phyloP scores from a whole-genome alignment of 2,797 vertebrate species.

The Micromesistius poutassou region DNA sequence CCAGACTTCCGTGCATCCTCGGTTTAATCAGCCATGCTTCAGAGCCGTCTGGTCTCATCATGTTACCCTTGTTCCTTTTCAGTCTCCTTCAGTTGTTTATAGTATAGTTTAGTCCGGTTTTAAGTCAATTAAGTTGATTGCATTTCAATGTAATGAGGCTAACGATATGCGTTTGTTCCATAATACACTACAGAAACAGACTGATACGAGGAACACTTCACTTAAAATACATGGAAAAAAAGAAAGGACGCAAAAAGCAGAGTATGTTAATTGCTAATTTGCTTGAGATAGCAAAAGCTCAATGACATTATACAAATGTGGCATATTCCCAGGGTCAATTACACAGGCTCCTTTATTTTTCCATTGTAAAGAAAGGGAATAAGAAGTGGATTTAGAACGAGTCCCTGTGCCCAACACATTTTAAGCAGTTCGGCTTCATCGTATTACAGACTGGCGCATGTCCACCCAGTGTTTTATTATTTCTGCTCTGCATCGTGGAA shows the following conservation, averaged over 20 bases:
- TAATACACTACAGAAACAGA: neutral
- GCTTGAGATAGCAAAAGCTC: neutral
- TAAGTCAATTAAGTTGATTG: neutral
- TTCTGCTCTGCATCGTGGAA: too few relatives aligned
- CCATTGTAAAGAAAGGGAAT: too few relatives aligned
- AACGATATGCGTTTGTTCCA: neutral
- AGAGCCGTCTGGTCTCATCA: too few relatives aligned
- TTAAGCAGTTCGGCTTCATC: too few relatives aligned
- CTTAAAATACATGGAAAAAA: neutral
- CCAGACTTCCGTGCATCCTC: too few relatives aligned
- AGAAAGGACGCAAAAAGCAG: neutral
- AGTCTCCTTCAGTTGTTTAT: neutral
- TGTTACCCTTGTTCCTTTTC: too few relatives aligned
- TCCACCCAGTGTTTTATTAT: too few relatives aligned
- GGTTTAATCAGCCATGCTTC: too few relatives aligned
- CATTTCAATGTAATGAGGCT: neutral
- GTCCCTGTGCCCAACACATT: too few relatives aligned
- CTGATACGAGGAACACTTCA: neutral
- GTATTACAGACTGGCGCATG: too few relatives aligned
- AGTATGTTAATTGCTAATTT: slow-evolving; percentile 6
- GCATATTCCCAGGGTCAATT: neutral
- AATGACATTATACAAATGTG: neutral
- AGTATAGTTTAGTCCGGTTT: neutral
- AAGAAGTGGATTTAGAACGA: too few relatives aligned
- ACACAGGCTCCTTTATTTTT: neutral